Base-by-base conservation (phyloP, 2,888 invertebrate species). In the Syrphus vitripennis region DNA sequence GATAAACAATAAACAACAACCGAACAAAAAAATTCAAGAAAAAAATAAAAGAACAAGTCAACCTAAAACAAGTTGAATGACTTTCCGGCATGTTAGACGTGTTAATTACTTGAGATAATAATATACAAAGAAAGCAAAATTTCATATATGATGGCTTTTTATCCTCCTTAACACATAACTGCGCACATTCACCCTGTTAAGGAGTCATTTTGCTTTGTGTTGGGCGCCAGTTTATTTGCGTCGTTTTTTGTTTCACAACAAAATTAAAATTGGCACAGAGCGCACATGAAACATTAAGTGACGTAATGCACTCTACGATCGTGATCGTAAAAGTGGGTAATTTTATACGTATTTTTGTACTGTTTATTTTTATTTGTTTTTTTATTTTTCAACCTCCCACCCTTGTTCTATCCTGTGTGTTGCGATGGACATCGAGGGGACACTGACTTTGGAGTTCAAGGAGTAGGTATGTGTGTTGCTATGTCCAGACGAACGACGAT, bases 71-170 rank as follows among this genome's bases (percentile, higher is more conserved):
- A 72, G 84, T 84, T 81, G 71, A 72, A 81, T 71, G 81, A 76
- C 84, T 61, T 34, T 48, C 42, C 29, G 42, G 59, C 76, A 77
- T 72, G 69, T 81, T 84, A 84, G 84, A 84, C 72, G 76, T 84
- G 84, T 81, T 84, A 84, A 84, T 84, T 84, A 76, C 81, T 81
- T 55, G 26, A 72, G 67, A 65, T 72, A 61, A 61, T 69, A 76
- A 63, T 53, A 70, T 48, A 80, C 79, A 65, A 83, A 75, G 65
- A 76, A 71, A 76, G 24, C 59, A 72, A 71, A 42, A 21, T 70
- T 63, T 29, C 34, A 34, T n/a, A n/a, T n/a, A n/a, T 55, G 42
- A 31, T 42, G 19, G 12, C n/a, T 48, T 37, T 63, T 57, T 53
- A n/a, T 69, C 70, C 53, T 48, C 48, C 45, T 61, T 24, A 34